These are phyloP conservation scores for Rattus norvegicus DNA, from an alignment of 2,113 vertebrate genomes.

Conservation along the genomic window DNA sequence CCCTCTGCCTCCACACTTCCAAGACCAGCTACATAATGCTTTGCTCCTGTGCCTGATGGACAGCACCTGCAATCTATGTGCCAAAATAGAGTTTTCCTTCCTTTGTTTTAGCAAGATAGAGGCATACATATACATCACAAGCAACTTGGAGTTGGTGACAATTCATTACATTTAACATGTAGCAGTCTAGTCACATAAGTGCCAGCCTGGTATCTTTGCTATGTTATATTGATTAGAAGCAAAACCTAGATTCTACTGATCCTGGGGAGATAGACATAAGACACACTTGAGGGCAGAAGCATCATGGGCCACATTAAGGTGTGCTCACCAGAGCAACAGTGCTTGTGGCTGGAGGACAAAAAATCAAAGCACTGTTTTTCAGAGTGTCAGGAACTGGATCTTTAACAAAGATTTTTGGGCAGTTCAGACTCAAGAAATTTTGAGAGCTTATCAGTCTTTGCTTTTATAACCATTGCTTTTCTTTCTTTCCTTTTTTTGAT, in stretches of 20 bases:
- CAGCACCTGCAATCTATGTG: not conserved
- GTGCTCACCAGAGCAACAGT: not conserved
- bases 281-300: not conserved
- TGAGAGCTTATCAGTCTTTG: not conserved
- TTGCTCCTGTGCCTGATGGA: not conserved
- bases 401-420: not conserved
- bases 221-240: not conserved
- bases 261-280: not conserved
- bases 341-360: not conserved
- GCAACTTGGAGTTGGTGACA: not conserved
- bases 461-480: not conserved
- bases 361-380: not conserved
- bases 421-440: constrained; percentile 29
- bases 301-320: not conserved
- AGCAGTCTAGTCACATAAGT: not conserved
- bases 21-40: too few species aligned
- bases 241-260: not conserved
- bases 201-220: not conserved
- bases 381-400: not conserved
- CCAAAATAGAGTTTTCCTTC: not conserved
- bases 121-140: not conserved
- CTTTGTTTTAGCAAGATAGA: not conserved
- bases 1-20: not conserved
- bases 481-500: not conserved
- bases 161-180: not conserved